Evolutionary conservation across 2,113 vertebrate species (phyloP).

Genomic region (Sula dactylatra): DNA sequence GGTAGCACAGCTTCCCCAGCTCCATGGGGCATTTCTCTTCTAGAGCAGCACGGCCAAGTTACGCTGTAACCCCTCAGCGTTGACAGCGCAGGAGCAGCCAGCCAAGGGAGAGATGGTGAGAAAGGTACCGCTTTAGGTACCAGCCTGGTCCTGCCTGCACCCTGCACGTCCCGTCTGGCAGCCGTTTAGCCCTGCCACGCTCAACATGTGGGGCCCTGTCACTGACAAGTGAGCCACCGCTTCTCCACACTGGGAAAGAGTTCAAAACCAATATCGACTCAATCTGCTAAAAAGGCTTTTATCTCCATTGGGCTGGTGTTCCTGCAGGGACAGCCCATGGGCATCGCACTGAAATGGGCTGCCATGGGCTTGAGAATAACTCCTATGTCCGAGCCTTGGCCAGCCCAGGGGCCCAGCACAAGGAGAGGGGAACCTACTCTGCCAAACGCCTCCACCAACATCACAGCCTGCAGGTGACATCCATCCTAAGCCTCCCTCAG

Average conservation of each 20-base stretch:
- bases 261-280: background rate
- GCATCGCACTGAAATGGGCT: background rate
- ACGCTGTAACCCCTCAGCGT: background rate
- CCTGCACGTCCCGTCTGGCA: fast-evolving
- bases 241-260: background rate
- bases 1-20: background rate
- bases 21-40: background rate
- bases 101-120: background rate
- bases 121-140: background rate
- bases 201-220: fast-evolving
- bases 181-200: background rate
- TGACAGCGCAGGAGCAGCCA: background rate
- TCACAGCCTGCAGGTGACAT: background rate
- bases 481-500: background rate
- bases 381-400: fast-evolving
- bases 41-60: background rate
- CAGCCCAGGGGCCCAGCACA: background rate
- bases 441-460: fast-evolving
- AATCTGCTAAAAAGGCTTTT: conserved; percentile 26
- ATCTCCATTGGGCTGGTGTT: background rate
- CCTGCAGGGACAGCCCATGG: background rate
- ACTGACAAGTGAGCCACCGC: background rate
- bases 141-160: background rate
- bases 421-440: fast-evolving
- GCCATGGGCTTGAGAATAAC: background rate